Evolutionary conservation across 2,113 vertebrate species (phyloP), one percentile per base, ranked within the genome.

Genomic region (Anarhynchus alexandrinus): DNA sequence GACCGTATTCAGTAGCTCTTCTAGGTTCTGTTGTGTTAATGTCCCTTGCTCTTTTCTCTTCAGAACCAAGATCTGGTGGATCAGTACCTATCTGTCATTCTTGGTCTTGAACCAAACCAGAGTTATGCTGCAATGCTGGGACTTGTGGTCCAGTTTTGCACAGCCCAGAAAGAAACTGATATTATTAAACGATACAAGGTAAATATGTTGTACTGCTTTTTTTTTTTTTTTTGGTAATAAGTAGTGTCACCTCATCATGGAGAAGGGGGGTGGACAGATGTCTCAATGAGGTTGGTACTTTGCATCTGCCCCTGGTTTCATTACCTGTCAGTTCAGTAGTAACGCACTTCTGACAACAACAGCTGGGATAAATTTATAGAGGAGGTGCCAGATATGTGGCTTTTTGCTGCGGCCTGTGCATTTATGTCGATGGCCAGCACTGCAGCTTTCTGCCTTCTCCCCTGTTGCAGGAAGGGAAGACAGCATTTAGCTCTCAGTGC

Each of bases 1-100:
- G 27, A 43, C 43, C n/a, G 3, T n/a, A 10, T 54, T 64, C 73
- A 58, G 0, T 26, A 66, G 36, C 70, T 73, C 3, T 36, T 92
- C 21, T 76, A 7, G 15, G 6, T 78, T 74, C 27, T 4, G 29
- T 59, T 79, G 32, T 26, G 36, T 45, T 78, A 73, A 42, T 0
- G 0, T 71, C 18, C 52, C 25, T 49, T 71, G 23, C 12, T 65
- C 6, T 66, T 77, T 13, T 38, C 49, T 82, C 40, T 62, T 70
- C 96, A 99, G 99, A 99, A 98, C 90, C 98, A 98, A 0, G 99
- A 98, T 30, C 97, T 99, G 94, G 99, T 98, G 59, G 99, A 99
- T 81, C 98, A 99, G 93, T 99, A 99, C 96, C 97, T 99, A 5
- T 98, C 98, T 42, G 98, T 98, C 34, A 97, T 99, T 90, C 95